These are phyloP conservation scores for Coelogynopora nodosa DNA, from an alignment of 2,888 invertebrate species.

Conservation along the genomic window DNA sequence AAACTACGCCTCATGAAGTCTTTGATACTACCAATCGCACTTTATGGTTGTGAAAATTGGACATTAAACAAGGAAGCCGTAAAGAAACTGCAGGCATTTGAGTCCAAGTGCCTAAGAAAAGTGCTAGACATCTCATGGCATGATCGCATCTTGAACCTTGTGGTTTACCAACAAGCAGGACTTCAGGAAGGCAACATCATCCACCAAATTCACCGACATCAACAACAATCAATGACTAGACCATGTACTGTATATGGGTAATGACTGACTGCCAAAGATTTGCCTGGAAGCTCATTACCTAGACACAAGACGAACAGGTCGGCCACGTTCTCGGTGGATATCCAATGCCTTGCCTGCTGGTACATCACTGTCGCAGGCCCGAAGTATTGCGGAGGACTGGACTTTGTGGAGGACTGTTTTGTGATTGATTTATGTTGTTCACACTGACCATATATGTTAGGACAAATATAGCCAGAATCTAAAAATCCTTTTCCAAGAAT, in stretches of 20 bases:
- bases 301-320: neutral
- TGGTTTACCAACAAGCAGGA: neutral
- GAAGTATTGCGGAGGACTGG: neutral
- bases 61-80: neutral
- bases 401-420: neutral
- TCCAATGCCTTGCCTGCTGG: neutral
- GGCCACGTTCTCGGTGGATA: neutral
- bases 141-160: neutral
- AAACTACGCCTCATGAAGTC: neutral
- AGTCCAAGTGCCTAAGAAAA: neutral
- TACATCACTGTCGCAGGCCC: neutral
- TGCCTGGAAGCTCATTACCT: neutral
- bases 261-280: neutral
- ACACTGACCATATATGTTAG: neutral
- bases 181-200: neutral
- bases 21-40: neutral
- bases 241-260: neutral
- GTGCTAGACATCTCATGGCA: neutral
- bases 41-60: neutral
- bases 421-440: neutral
- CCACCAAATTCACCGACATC: neutral
- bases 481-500: too few species aligned
- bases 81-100: neutral
- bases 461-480: too few species aligned
- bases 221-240: neutral